Evolutionary conservation across 2,888 invertebrate species (phyloP).

Genomic region (Pseudanteris insignis): DNA sequence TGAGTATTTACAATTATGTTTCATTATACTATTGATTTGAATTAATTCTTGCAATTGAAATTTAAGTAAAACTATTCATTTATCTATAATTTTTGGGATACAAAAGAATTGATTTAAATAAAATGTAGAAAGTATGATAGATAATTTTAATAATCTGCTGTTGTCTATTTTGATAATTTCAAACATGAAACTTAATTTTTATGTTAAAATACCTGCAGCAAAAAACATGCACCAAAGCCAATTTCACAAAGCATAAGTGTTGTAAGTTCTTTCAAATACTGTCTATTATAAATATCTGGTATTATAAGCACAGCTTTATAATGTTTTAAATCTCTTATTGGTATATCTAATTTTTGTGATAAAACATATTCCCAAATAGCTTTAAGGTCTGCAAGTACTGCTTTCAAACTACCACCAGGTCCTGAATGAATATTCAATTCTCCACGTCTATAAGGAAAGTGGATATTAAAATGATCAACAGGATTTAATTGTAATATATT

Average conservation of each 20-base stretch:
- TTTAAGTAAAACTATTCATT: no score
- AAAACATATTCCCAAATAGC: constrained; percentile 88
- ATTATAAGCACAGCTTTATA: constrained; percentile 89
- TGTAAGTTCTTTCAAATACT: constrained; percentile 85
- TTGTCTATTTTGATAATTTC: no score
- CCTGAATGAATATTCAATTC: constrained; percentile 86
- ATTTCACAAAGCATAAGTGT: constrained; percentile 81
- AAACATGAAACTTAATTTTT: no score
- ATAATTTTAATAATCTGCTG: no score
- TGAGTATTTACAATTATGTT: no score
- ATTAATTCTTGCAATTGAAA: background rate
- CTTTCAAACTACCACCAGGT: constrained; percentile 85
- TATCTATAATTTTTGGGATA: no score
- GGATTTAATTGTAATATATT: constrained; percentile 77
- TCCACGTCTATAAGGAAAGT: constrained; percentile 89
- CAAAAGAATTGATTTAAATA: no score
- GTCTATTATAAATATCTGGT: constrained; percentile 88
- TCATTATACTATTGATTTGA: no score
- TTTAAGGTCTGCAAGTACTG: constrained; percentile 85
- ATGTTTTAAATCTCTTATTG: constrained; percentile 73
- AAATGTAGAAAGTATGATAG: no score
- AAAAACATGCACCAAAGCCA: constrained; percentile 85
- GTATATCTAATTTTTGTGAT: constrained; percentile 80
- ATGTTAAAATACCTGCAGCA: no score
- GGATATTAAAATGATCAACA: constrained; percentile 80